Evolutionary conservation across 2,888 invertebrate genomes (phyloP).

Genomic region (Penaeus monodon): DNA sequence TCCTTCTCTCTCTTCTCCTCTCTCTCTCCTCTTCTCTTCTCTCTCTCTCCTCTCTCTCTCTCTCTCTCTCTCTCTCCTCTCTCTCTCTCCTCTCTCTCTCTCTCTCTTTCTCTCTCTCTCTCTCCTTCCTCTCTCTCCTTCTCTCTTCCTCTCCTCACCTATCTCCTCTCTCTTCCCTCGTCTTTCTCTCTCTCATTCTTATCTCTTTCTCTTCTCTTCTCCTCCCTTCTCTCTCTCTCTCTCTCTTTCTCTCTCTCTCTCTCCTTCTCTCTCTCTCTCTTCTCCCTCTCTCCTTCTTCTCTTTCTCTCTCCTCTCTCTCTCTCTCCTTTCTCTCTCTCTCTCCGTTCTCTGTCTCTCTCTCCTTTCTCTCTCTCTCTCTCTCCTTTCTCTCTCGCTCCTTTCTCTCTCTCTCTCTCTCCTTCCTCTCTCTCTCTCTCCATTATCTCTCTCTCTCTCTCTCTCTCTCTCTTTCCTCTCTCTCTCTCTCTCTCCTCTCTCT

Average conservation of each 20-base stretch:
- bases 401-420: not conserved
- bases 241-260: slow-evolving; percentile 3
- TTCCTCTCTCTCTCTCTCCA: not conserved
- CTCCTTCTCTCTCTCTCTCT: not conserved
- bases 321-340: not conserved
- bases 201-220: not conserved
- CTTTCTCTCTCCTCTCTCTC: not conserved
- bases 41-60: not conserved
- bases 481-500: no score
- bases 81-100: not conserved
- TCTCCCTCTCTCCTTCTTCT: not conserved
- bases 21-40: no score
- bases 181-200: not conserved
- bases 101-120: not conserved
- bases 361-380: not conserved
- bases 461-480: not conserved
- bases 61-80: not conserved
- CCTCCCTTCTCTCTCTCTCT: not conserved
- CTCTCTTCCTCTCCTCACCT: no score
- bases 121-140: not conserved
- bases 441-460: no score
- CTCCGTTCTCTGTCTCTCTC: no score
- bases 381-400: not conserved
- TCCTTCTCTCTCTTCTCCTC: no score
- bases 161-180: not conserved